phyloP scores from a whole-genome alignment of 2,888 invertebrate genomes.

The Lamproptera curius region DNA sequence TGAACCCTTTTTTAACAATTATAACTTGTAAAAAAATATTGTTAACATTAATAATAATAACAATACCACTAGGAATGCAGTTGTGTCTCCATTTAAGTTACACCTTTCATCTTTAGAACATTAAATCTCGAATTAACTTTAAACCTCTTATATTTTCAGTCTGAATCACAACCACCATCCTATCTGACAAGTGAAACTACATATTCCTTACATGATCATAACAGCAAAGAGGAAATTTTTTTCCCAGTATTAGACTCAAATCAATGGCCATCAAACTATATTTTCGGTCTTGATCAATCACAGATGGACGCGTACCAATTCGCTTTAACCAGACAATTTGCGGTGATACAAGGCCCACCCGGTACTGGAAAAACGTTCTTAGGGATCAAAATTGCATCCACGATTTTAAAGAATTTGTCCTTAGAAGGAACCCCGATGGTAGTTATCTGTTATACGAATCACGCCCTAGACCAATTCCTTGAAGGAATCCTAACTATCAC shows the following conservation, averaged over 20 bases:
- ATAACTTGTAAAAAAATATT: too few relatives aligned
- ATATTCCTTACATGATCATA: conserved; percentile 39
- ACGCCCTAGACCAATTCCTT: conserved; percentile 91
- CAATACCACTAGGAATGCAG: too few relatives aligned
- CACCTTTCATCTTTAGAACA: too few relatives aligned
- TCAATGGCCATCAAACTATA: conserved; percentile 65
- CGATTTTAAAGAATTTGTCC: conserved; percentile 80
- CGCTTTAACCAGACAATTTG: conserved; percentile 84
- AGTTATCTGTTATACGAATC: conserved; percentile 90
- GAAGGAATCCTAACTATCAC: conserved; percentile 81
- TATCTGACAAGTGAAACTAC: conserved; percentile 59
- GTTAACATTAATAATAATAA: too few relatives aligned
- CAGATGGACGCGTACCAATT: conserved; percentile 83
- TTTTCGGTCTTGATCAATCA: conserved; percentile 79
- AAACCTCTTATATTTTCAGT: conserved; percentile 37
- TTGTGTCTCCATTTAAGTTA: too few relatives aligned
- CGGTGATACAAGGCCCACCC: conserved; percentile 91
- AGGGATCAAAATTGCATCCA: conserved; percentile 85
- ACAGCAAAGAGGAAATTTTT: conserved; percentile 41
- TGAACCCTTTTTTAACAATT: too few relatives aligned
- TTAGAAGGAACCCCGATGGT: conserved; percentile 82
- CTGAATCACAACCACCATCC: conserved; percentile 44
- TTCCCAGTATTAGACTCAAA: conserved; percentile 50
- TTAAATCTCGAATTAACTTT: too few relatives aligned
- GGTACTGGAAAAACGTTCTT: conserved; percentile 92